Percentiles rank a stretch among this genome's conserved stretches.
Conservation (phyloP, 2,888 invertebrate genomes). For the Agrotis ipsilon region DNA sequence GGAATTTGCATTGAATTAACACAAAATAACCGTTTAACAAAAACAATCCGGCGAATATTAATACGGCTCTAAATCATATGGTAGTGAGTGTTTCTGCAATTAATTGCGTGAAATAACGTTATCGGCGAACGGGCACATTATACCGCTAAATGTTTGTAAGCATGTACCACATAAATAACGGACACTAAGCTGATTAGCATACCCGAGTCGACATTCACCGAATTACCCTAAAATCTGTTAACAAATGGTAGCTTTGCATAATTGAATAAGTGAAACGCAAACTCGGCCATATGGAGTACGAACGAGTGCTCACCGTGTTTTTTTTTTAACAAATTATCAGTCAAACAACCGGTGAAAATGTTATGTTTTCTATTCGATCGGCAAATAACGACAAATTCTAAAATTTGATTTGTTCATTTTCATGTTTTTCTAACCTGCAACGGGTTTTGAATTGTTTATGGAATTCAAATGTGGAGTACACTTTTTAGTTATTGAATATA, state of each 20-base stretch:
- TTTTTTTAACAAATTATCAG: conserved; percentile 68
- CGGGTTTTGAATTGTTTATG: conserved; percentile 31
- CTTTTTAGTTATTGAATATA: conserved; percentile 20
- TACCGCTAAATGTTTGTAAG: conserved; percentile 82
- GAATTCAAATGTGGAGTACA: conserved; percentile 13
- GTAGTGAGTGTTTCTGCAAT: conserved; percentile 85
- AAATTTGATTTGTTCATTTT: conserved; percentile 54
- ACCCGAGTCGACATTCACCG: conserved; percentile 85
- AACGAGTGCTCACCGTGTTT: conserved; percentile 64
- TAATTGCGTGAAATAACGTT: conserved; percentile 86
- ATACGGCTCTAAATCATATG: conserved; percentile 84
- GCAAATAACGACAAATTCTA: conserved; percentile 56
- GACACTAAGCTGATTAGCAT: conserved; percentile 89
- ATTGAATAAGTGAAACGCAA: conserved; percentile 85
- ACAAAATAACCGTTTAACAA: conserved; percentile 84
- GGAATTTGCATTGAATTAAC: conserved; percentile 80
- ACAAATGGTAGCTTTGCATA: conserved; percentile 90
- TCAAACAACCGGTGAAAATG: conserved; percentile 48
- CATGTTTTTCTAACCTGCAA: conserved; percentile 59
- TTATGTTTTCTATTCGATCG: conserved; percentile 57
- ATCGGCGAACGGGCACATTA: conserved; percentile 81
- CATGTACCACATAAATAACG: conserved; percentile 87
- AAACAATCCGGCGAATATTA: conserved; percentile 80
- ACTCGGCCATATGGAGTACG: conserved; percentile 80
- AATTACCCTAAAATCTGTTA: conserved; percentile 90